Evolutionary conservation across 2,888 invertebrate species (phyloP), one percentile per base, ranked within the genome.

Genomic region (Rotaria macrura): DNA sequence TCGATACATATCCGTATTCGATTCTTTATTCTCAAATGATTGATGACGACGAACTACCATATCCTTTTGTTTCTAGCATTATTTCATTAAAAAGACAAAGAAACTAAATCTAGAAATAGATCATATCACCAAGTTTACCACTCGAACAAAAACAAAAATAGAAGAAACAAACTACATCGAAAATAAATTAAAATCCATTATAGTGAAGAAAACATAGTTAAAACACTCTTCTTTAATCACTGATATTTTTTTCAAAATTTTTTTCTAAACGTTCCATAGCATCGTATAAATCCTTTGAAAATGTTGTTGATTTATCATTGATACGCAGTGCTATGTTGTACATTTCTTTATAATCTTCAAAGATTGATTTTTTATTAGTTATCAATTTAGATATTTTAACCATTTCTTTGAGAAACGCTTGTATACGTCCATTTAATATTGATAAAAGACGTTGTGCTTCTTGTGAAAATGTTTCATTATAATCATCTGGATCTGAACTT

Each of bases 321-420:
- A 79, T n/a, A 25, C 40, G 40, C 20, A 79, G 43, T 79, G 79
- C 7, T 43, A 79, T 43, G n/a, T 14, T 43, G n/a, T 79, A 79
- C 79, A 79, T 79, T 79, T 79, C 79, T 43, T 79, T 79, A 43
- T 79, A 79, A n/a, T 79, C 43, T 43, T 79, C 79, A 43, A 4
- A 79, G 2, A 40, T n/a, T 23, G 25, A 25, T 79, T 40, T 79
- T 14, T 79, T 79, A n/a, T 43, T 43, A 14, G 3, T 79, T 79
- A 43, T 25, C 25, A 20, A 23, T 79, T 79, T 79, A 3, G 2
- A 43, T 25, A 79, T 79, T 79, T 79, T 79, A 43, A 79, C 79
- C 4, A 43, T 43, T 43, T 79, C 79, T 79, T 79, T 79, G 12
- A 79, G 43, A 79, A 79, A 79, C n/a, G 43, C n/a, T 79, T 79